These are phyloP conservation scores for Lerista edwardsae DNA, from an alignment of 2,797 vertebrate species.

Conservation along the genomic window DNA sequence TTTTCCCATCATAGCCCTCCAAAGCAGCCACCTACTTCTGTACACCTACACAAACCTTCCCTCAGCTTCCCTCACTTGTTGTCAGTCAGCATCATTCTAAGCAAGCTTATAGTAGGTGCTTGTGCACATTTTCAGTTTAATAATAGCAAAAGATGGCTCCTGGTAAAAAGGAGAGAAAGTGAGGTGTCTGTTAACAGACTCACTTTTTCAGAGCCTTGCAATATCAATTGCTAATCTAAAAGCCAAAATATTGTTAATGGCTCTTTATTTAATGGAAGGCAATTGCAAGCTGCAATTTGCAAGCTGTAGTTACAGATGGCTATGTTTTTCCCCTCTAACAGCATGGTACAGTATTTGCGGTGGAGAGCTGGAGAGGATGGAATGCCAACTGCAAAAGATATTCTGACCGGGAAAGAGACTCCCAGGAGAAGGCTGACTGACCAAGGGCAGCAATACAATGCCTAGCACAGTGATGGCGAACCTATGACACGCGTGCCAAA, in stretches of 20 bases:
- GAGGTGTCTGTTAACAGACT: constrained; percentile 75
- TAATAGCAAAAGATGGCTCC: constrained; percentile 73
- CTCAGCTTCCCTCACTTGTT: constrained; percentile 66
- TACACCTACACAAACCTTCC: constrained; percentile 64
- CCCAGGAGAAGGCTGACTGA: no score
- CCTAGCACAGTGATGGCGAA: no score
- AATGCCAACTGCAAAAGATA: constrained; percentile 72
- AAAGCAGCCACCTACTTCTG: constrained; percentile 58
- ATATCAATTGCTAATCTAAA: constrained; percentile 85
- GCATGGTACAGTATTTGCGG: constrained; percentile 64
- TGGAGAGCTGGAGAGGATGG: constrained; percentile 74
- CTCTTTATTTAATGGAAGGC: constrained; percentile 83
- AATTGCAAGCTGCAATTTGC: constrained; percentile 84
- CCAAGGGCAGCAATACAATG: no score
- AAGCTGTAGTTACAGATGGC: constrained; percentile 84
- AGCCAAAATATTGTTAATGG: constrained; percentile 83
- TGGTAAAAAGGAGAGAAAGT: constrained; percentile 74
- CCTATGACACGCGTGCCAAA: no score
- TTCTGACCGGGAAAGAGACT: constrained; percentile 12
- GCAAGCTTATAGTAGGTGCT: constrained; percentile 76
- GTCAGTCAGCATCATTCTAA: constrained; percentile 77
- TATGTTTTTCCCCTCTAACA: constrained; percentile 78
- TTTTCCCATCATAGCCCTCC: constrained; percentile 51
- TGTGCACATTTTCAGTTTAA: constrained; percentile 51
- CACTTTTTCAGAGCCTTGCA: constrained; percentile 79